phyloP scores from a whole-genome alignment of 2,888 invertebrate genomes.

The Coremacera marginata region DNA sequence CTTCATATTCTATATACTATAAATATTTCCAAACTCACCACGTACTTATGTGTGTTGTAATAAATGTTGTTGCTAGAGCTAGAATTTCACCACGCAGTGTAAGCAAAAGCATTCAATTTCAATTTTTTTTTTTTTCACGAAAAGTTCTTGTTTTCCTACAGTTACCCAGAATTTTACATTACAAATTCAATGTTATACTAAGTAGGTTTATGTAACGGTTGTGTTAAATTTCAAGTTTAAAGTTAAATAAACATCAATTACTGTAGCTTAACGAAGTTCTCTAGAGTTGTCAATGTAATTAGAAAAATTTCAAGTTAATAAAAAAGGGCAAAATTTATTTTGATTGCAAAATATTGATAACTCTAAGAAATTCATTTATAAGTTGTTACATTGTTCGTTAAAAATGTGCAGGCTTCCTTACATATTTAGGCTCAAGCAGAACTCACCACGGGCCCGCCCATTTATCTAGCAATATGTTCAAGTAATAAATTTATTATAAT shows the following conservation, averaged over 20 bases:
- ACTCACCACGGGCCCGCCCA: conserved; percentile 49
- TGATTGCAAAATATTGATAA: conserved; percentile 7
- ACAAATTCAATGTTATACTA: neutral
- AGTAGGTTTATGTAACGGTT: conserved; percentile 30
- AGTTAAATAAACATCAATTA: neutral
- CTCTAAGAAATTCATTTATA: neutral
- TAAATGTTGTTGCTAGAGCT: conserved; percentile 16
- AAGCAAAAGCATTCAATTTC: neutral
- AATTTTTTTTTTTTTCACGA: too few species aligned
- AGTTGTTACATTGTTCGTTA: conserved; percentile 16
- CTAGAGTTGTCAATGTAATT: neutral
- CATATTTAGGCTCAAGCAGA: neutral
- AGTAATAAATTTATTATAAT: conserved; percentile 30
- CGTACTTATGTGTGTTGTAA: conserved; percentile 20
- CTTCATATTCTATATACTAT: neutral
- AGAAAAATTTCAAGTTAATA: too few species aligned
- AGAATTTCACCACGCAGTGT: neutral
- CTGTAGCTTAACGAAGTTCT: neutral
- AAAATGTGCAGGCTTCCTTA: neutral
- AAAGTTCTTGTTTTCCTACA: neutral
- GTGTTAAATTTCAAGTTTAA: conserved; percentile 21
- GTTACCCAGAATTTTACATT: neutral
- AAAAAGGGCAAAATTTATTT: too few species aligned
- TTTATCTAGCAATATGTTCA: conserved; percentile 63
- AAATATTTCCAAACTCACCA: conserved; percentile 11